phyloP scores from a whole-genome alignment of 2,113 vertebrate genomes.

The Scophthalmus maximus region DNA sequence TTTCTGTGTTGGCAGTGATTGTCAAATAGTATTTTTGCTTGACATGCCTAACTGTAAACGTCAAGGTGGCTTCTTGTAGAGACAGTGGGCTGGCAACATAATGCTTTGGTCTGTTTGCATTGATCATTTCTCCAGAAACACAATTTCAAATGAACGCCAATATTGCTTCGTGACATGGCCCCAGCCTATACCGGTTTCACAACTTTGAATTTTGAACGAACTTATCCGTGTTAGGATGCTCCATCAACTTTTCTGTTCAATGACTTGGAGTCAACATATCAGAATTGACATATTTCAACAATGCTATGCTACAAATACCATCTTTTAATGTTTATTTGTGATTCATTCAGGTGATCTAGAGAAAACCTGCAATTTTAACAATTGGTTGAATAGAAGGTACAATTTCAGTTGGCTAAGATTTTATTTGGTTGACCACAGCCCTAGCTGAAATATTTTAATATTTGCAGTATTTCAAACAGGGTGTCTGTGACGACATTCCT shows the following conservation, averaged over 20 bases:
- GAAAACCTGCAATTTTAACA: too few species aligned
- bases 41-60: not conserved
- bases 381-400: not conserved
- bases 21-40: too few species aligned
- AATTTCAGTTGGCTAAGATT: not conserved
- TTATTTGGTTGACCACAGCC: not conserved
- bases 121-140: not conserved
- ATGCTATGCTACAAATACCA: too few species aligned
- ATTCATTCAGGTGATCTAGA: too few species aligned
- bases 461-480: not conserved
- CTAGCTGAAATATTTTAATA: not conserved
- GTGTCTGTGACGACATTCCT: not conserved
- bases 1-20: not conserved
- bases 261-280: not conserved
- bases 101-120: not conserved
- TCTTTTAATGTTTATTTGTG: too few species aligned
- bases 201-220: not conserved
- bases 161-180: not conserved
- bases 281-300: not conserved
- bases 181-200: too few species aligned
- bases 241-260: not conserved
- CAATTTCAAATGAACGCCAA: not conserved
- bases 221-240: not conserved
- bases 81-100: not conserved
- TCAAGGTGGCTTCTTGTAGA: not conserved